Percentiles rank a stretch among this genome's conserved stretches.
Conservation (phyloP, 2,888 invertebrate species). For the Tenthredo livida region DNA sequence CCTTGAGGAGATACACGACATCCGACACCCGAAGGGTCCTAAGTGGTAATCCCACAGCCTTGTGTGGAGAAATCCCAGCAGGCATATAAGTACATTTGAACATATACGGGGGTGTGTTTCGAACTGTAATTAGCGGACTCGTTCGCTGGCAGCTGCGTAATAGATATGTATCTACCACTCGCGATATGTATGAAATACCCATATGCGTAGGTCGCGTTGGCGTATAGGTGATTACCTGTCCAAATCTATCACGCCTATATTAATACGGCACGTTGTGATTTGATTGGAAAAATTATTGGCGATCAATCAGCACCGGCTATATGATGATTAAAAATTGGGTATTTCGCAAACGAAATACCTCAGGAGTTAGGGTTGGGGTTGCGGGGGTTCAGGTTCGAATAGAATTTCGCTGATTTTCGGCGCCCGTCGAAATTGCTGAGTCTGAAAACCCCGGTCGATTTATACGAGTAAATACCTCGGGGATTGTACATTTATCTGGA, state of each 20-base stretch:
- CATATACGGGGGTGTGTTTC: background rate
- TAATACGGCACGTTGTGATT: background rate
- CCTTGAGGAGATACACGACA: constrained; percentile 1
- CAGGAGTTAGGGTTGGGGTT: background rate
- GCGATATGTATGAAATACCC: no score
- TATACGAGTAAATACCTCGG: background rate
- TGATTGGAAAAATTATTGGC: background rate
- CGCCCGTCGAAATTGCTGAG: background rate
- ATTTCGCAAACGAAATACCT: background rate
- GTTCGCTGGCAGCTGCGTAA: background rate
- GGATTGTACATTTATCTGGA: background rate
- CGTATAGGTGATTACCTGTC: background rate
- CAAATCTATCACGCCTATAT: background rate
- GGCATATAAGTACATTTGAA: background rate
- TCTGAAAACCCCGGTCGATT: background rate
- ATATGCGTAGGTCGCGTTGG: no score
- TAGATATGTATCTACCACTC: background rate
- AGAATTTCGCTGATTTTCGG: background rate
- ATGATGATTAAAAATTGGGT: constrained; percentile 1
- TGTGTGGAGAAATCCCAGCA: background rate
- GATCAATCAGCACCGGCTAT: background rate
- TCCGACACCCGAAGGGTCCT: constrained; percentile 7
- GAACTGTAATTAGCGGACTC: background rate
- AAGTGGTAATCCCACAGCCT: constrained; percentile 6
- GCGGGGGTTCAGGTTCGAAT: background rate